These are phyloP conservation scores for Calameuta idolon DNA, from an alignment of 2,888 invertebrate species.

Conservation along the genomic window DNA sequence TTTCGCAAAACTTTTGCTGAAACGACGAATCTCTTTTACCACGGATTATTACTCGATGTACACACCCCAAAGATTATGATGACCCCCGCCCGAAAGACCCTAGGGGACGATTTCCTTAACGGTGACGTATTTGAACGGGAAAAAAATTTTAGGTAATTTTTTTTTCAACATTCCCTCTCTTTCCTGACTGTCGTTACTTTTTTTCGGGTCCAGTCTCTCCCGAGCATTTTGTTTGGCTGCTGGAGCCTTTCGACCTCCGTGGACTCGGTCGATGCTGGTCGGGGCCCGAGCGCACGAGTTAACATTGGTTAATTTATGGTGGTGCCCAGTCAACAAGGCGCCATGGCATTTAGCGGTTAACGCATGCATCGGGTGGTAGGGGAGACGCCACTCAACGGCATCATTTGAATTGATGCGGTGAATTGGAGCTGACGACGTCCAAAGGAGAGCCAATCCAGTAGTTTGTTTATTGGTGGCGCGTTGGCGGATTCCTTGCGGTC, in stretches of 20 bases:
- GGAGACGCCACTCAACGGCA: slow-evolving; percentile 51
- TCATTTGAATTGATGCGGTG: slow-evolving; percentile 61
- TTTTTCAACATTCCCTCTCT: slow-evolving; percentile 10
- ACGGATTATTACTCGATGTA: slow-evolving; percentile 32
- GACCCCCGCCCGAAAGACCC: background rate
- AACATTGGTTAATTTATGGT: slow-evolving; percentile 60
- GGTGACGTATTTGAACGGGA: slow-evolving; percentile 8
- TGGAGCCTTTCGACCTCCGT: background rate
- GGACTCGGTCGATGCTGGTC: too few relatives aligned
- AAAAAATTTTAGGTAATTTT: slow-evolving; percentile 15
- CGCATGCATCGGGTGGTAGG: slow-evolving; percentile 35
- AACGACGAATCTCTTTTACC: slow-evolving; percentile 29
- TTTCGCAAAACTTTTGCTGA: slow-evolving; percentile 29
- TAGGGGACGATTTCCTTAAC: background rate
- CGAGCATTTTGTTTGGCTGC: background rate
- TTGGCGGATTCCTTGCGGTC: slow-evolving; percentile 54
- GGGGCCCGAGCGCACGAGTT: slow-evolving; percentile 23
- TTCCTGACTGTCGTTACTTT: background rate
- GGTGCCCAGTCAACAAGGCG: slow-evolving; percentile 61
- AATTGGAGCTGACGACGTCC: slow-evolving; percentile 60
- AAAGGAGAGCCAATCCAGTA: slow-evolving; percentile 48
- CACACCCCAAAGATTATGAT: slow-evolving; percentile 17
- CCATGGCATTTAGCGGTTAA: slow-evolving; percentile 60
- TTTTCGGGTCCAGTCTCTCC: background rate
- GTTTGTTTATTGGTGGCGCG: slow-evolving; percentile 58